Percentiles rank a stretch among this genome's conserved stretches.
phyloP scores from a whole-genome alignment of 2,113 vertebrate species.

The Ptilonorhynchus violaceus region DNA sequence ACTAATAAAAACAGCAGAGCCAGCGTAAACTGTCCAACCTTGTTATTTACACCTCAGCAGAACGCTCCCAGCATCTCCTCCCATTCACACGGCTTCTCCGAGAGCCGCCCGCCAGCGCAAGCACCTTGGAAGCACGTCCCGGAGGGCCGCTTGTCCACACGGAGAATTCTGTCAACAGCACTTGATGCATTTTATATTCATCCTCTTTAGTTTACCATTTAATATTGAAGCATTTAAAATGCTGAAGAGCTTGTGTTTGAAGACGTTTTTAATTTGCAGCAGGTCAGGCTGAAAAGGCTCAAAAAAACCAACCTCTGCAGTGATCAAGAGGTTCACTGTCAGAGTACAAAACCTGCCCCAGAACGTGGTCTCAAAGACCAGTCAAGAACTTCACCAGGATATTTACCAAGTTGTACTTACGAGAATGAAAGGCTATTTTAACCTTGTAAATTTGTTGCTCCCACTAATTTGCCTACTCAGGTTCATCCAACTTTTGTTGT shows the following conservation, averaged over 20 bases:
- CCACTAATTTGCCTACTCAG: neutral
- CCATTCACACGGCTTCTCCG: neutral
- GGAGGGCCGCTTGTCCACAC: fast-evolving
- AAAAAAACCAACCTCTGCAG: neutral
- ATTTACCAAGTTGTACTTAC: neutral
- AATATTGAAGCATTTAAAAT: neutral
- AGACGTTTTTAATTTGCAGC: neutral
- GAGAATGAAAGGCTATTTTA: neutral
- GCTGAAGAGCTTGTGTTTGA: neutral
- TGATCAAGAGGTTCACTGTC: neutral
- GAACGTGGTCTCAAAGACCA: neutral
- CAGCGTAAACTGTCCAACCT: conserved; percentile 23
- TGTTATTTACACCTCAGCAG: conserved; percentile 58
- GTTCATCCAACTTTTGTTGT: neutral
- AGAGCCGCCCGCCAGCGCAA: neutral
- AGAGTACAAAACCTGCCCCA: neutral
- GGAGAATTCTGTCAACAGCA: neutral
- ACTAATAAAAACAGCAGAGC: conserved; percentile 46
- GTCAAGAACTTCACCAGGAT: neutral
- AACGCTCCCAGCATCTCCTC: neutral
- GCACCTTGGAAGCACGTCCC: neutral
- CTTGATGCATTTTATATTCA: neutral
- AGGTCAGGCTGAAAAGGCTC: neutral
- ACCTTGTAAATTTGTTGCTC: neutral
- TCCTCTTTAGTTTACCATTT: neutral